Conservation (phyloP, 1,140 invertebrate genomes). For the Hypsibius dujardini region DNA sequence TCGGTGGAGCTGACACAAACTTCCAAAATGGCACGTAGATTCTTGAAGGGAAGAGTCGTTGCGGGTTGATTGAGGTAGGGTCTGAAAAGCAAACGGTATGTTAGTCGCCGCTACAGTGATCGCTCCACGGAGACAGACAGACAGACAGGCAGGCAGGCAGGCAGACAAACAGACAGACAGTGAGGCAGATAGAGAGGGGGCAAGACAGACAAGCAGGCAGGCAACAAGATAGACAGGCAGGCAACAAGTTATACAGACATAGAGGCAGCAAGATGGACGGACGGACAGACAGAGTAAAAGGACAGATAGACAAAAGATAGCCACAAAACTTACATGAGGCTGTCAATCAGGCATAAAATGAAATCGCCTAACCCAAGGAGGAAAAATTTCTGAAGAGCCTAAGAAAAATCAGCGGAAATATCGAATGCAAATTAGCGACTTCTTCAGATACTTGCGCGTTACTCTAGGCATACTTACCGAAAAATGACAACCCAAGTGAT, state of each 20-base stretch:
- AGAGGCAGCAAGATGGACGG: too few relatives aligned
- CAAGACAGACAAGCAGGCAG: too few relatives aligned
- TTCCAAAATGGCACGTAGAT: background rate
- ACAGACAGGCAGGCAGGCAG: background rate
- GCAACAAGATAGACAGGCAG: too few relatives aligned
- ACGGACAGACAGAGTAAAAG: background rate
- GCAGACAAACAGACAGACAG: background rate
- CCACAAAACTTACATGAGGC: background rate
- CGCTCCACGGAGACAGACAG: background rate
- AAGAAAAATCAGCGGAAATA: background rate
- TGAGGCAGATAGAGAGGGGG: background rate
- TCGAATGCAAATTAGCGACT: background rate
- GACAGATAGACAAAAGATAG: conserved; percentile 2
- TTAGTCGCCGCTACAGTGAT: background rate
- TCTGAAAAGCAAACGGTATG: background rate
- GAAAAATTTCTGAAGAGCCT: conserved; percentile 8
- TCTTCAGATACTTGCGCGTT: background rate
- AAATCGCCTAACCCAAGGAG: background rate
- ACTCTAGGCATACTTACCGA: background rate
- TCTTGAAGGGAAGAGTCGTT: background rate
- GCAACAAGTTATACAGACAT: too few relatives aligned
- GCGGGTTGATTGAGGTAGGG: background rate
- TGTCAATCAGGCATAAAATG: background rate
- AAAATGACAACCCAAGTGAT: background rate
- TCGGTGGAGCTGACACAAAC: background rate